Percentiles rank a stretch among this genome's conserved stretches.
Evolutionary conservation across 2,797 vertebrate species (phyloP).

Genomic region (Novumbra hubbsi): DNA sequence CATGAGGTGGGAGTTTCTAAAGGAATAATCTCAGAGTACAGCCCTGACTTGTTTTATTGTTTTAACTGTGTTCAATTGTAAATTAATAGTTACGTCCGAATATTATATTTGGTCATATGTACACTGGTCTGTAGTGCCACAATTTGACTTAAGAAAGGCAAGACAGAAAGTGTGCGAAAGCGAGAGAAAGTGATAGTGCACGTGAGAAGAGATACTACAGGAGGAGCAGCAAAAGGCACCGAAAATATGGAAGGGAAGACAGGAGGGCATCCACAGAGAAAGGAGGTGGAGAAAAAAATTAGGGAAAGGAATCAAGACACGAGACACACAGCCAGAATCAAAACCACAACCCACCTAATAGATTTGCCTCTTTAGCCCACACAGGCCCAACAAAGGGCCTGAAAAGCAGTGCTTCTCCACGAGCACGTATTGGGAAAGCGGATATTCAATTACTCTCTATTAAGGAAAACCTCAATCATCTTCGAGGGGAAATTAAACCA

Average conservation of each 20-base stretch:
- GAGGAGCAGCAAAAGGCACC: not conserved
- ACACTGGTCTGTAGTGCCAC: too few relatives aligned
- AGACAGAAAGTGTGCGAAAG: not conserved
- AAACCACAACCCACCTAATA: constrained; percentile 9
- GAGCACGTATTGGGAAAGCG: constrained; percentile 54
- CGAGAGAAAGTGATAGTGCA: not conserved
- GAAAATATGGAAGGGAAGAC: not conserved
- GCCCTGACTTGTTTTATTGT: too few relatives aligned
- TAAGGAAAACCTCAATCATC: constrained; percentile 44
- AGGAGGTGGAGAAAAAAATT: not conserved
- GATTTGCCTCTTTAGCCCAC: constrained; percentile 58
- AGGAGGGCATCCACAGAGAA: not conserved
- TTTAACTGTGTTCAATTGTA: too few relatives aligned
- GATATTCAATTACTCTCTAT: constrained; percentile 56
- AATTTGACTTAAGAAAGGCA: not conserved
- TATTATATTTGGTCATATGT: too few relatives aligned
- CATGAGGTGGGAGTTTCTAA: too few relatives aligned
- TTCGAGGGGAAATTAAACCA: constrained; percentile 12
- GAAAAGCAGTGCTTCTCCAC: constrained; percentile 57
- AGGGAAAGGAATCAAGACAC: constrained; percentile 1
- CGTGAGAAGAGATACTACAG: not conserved
- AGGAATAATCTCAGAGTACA: too few relatives aligned
- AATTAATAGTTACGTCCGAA: too few relatives aligned
- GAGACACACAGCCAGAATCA: not conserved
- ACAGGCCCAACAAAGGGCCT: constrained; percentile 70